Percentiles rank a stretch among this genome's conserved stretches.
Conservation (phyloP, 2,888 invertebrate species). For the Drosophila cyrtoloma region DNA sequence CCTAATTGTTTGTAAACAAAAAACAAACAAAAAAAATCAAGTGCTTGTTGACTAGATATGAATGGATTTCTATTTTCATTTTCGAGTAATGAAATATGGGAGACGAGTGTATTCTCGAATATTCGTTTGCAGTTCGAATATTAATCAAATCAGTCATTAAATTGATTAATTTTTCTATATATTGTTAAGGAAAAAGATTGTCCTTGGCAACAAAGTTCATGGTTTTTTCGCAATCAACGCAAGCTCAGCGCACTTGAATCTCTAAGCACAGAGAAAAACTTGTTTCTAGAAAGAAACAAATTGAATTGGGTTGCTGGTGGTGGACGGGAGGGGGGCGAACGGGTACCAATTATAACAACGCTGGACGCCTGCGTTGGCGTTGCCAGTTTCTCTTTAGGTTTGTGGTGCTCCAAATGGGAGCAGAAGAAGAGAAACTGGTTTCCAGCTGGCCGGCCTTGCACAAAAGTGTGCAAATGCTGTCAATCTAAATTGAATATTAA, state of each 20-base stretch:
- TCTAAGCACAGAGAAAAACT: constrained; percentile 34
- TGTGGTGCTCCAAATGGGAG: neutral
- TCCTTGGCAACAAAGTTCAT: constrained; percentile 3
- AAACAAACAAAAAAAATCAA: too few species aligned
- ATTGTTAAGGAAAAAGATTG: neutral
- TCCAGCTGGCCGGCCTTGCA: neutral
- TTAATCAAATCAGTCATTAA: neutral
- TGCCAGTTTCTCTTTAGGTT: neutral
- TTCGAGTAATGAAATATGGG: neutral
- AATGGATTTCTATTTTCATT: neutral
- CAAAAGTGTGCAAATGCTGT: neutral
- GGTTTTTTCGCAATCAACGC: neutral
- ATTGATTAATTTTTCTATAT: neutral
- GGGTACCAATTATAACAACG: constrained; percentile 27
- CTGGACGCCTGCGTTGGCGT: constrained; percentile 28
- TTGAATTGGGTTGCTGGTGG: constrained; percentile 20
- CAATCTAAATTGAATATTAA: neutral
- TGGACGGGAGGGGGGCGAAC: neutral
- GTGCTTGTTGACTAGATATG: too few species aligned
- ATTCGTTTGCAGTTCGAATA: neutral
- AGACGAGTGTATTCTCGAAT: neutral
- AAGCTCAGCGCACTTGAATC: neutral
- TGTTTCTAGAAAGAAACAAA: constrained; percentile 49
- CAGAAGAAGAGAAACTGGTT: neutral
- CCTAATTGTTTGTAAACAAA: neutral